Evolutionary conservation across 1,140 invertebrate genomes (phyloP), one percentile per base, ranked within the genome.

Genomic region (Drosophila lacteicornis): DNA sequence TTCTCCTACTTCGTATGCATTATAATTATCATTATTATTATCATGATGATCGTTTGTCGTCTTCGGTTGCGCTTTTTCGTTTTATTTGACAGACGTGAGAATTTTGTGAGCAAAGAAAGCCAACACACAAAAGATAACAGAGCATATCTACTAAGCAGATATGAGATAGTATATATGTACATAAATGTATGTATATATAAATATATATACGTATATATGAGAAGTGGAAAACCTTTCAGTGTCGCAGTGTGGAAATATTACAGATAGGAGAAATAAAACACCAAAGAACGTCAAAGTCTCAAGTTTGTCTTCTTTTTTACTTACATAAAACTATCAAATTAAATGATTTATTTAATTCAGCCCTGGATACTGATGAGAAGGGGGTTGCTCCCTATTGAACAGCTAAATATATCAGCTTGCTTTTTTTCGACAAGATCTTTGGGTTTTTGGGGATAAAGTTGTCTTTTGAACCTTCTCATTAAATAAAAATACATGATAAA

Each of bases 41-140:
- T 73, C 40, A 62, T 66, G 45, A 76, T 75, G 33, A 66, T 58
- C 59, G 45, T 57, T 47, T 30, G 59, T 73, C 45, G 59, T 73
- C 58, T 79, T 66, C 60, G 79, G 60, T 63, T 80, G 68, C 50
- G 62, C 51, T 66, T 78, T 55, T 59, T 61, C 38, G 49, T 69
- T 82, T 84, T 70, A 68, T 78, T 83, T 79, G 80, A 88, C 80
- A 74, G 84, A 88, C 84, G 84, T 88, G 84, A 88, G 84, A 88
- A 83, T 88, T 88, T 84, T 88, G 77, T 80, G 74, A 30, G 78
- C 84, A 88, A 88, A 88, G 80, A 88, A 80, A 66, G 75, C 49
- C 38, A 50, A 57, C 51, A 58, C 25, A 66, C 57, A 60, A 13
- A 13, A 68, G 82, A 86, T 86, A 86, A 82, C 59, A 76, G 79